A percentile compares a stretch with the other conserved stretches of the same genome.
phyloP scores from a whole-genome alignment of 2,888 invertebrate genomes.

The Noctuana brunneofusca region DNA sequence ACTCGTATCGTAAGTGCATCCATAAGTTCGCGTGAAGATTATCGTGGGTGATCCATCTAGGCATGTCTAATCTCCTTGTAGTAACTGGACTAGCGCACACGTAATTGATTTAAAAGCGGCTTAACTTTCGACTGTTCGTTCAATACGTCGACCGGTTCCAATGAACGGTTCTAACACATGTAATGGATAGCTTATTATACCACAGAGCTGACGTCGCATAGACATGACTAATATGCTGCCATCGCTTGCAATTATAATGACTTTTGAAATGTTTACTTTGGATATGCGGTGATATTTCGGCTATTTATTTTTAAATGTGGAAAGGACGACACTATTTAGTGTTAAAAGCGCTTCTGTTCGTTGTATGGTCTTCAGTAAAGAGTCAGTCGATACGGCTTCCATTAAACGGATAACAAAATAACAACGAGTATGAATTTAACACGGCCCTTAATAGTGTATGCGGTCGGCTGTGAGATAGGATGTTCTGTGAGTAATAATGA shows the following conservation, averaged over 20 bases:
- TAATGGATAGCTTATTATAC: constrained; percentile 52
- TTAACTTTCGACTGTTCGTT: constrained; percentile 63
- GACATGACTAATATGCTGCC: constrained; percentile 1
- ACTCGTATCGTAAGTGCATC: constrained; percentile 47
- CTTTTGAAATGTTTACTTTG: neutral
- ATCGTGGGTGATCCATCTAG: constrained; percentile 56
- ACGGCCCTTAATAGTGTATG: constrained; percentile 48
- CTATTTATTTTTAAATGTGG: no score
- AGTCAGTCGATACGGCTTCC: constrained; percentile 60
- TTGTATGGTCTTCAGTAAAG: no score
- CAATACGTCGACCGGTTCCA: constrained; percentile 59
- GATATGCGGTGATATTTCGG: neutral
- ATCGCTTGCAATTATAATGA: neutral
- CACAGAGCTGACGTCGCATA: neutral
- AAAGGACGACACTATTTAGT: neutral
- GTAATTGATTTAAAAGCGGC: constrained; percentile 73
- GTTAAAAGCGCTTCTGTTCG: neutral
- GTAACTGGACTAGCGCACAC: constrained; percentile 60
- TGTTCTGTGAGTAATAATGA: neutral
- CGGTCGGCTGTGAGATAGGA: constrained; percentile 17
- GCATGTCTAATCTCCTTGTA: constrained; percentile 67
- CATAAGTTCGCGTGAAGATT: constrained; percentile 59
- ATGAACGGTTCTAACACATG: constrained; percentile 38
- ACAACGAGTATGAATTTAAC: constrained; percentile 48
- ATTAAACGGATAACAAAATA: constrained; percentile 73